Conservation (phyloP, 2,113 vertebrate species). For the Callionymus lyra region DNA sequence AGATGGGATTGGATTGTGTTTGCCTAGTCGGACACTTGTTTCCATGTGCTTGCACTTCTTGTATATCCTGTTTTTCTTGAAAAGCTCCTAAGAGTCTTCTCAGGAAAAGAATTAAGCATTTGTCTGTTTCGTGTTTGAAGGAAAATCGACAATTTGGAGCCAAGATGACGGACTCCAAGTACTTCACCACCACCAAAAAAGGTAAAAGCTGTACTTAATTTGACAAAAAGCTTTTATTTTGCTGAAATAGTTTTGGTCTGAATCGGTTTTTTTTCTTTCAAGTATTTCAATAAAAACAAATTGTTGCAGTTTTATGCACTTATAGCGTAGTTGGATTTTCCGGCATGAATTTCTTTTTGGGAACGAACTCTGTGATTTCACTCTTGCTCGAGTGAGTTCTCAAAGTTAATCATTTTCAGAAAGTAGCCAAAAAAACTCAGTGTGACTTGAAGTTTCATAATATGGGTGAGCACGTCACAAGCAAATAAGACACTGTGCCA, state of each 20-base stretch:
- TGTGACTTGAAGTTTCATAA: too few species aligned
- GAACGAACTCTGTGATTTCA: too few species aligned
- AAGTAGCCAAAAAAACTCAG: too few species aligned
- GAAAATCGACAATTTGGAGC: conserved; percentile 70
- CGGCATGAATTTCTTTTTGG: too few species aligned
- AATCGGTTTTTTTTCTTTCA: too few species aligned
- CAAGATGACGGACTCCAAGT: conserved; percentile 98
- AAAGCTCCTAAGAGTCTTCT: conserved; percentile 14
- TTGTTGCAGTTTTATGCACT: not conserved
- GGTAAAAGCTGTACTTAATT: conserved; percentile 54
- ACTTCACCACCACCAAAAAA: conserved; percentile 99
- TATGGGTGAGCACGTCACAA: too few species aligned
- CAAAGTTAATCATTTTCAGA: too few species aligned
- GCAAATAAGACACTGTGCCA: too few species aligned
- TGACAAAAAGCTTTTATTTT: not conserved
- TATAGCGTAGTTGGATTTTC: too few species aligned
- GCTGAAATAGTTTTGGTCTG: too few species aligned
- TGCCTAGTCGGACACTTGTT: conserved; percentile 23
- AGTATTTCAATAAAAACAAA: too few species aligned
- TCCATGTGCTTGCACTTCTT: conserved; percentile 50
- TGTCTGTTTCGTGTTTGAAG: conserved; percentile 39
- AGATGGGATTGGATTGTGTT: conserved; percentile 35
- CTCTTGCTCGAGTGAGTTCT: too few species aligned
- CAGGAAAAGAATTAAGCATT: conserved; percentile 8
- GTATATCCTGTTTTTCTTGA: conserved; percentile 46